Base-by-base conservation (phyloP, 1,140 invertebrate genomes). In the Achatina immaculata region DNA sequence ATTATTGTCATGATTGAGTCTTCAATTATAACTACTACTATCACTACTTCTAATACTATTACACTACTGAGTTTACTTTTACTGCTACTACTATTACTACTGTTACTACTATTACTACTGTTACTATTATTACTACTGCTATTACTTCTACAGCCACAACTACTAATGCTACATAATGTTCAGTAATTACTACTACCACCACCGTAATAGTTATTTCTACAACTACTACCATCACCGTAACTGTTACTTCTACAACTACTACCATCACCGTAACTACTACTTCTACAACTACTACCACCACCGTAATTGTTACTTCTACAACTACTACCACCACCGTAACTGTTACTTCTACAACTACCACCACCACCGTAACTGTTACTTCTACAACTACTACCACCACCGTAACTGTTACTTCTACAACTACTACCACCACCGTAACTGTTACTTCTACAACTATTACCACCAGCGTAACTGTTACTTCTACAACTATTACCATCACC, bases 321-420 rank as follows among this genome's bases (percentile, higher is more conserved):
- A 69, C 66, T 38, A 34, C 40, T 38, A 34, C 66, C 19, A 69
- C 34, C 19, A 69, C 66, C 19, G 36, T 31, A 16, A 24, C 66
- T 38, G 36, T 31, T 38, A 69, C 66, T 38, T 34, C 66, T 38
- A 69, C 66, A 16, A 34, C 66, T 38, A 69, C 66, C 19, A 34
- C 66, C 19, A 69, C 66, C 19, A 34, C 66, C 19, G 24, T 42
- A 16, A 69, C 66, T 38, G 24, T 31, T 58, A 24, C 55, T 58
- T 19, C 43, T 58, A 58, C 55, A 19, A 58, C 21, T 58, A 58
- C 55, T 58, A 58, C 66, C 19, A 69, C 66, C 19, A 69, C 66
- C 16, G 36, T 31, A 16, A 69, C 66, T 31, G 36, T 31, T 16
- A 69, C 66, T 38, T 34, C 40, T 38, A 69, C 66, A 4, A 69